Evolutionary conservation across 2,113 vertebrate genomes (phyloP).

Genomic region (Geococcyx californianus): DNA sequence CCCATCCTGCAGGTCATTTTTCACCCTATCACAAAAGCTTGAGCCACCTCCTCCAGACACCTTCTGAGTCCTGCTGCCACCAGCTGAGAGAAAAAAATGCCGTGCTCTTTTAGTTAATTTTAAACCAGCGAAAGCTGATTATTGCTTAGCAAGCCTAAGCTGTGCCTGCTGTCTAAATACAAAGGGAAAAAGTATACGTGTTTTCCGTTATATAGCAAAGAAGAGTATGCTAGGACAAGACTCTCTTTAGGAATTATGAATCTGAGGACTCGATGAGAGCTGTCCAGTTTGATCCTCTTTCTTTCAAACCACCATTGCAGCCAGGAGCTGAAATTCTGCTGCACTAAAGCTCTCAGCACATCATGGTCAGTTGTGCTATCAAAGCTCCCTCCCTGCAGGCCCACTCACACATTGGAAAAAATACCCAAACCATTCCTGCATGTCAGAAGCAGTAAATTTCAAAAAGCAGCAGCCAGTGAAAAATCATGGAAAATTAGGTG

Average conservation of each 20-base stretch:
- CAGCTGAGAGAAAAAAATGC: not conserved
- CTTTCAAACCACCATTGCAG: not conserved
- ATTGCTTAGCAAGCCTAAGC: not conserved
- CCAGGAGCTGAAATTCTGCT: not conserved
- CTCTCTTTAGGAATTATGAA: not conserved
- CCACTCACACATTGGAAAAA: not conserved
- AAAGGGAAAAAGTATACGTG: not conserved
- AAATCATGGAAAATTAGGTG: not conserved
- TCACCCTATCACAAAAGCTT: not conserved
- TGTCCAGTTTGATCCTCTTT: not conserved
- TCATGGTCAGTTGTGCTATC: not conserved
- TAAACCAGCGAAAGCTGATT: conserved; percentile 32
- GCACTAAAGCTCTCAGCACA: not conserved
- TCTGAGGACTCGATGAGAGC: not conserved
- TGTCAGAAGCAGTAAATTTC: not conserved
- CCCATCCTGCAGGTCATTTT: not conserved
- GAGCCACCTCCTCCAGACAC: not conserved
- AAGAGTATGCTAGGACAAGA: not conserved
- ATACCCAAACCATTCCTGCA: not conserved
- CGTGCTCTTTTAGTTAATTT: not conserved
- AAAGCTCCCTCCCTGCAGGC: not conserved
- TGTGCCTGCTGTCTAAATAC: not conserved
- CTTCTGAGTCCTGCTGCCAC: not conserved
- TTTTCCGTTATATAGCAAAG: not conserved
- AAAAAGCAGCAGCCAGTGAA: not conserved